These are phyloP conservation scores for Diorhabda elongata DNA, from an alignment of 1,140 invertebrate genomes.

Conservation along the genomic window DNA sequence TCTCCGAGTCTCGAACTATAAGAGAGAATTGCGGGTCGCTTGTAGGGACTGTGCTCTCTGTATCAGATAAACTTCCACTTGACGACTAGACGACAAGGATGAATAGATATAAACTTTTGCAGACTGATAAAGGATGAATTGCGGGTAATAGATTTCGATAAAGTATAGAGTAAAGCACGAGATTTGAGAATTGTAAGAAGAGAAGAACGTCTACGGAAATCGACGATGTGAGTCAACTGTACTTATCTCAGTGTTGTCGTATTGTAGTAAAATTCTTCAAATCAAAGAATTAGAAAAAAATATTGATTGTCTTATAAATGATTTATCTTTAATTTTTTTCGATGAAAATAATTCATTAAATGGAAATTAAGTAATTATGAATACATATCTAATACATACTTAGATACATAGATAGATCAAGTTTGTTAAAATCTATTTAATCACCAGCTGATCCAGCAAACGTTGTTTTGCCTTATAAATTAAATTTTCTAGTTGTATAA, in stretches of 20 bases:
- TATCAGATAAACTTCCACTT: neutral
- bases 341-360: too few relatives aligned
- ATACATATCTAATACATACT: too few relatives aligned
- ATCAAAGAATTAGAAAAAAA: neutral
- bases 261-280: neutral
- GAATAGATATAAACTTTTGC: neutral
- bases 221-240: constrained; percentile 1
- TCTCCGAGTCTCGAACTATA: neutral
- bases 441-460: too few relatives aligned
- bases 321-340: too few relatives aligned
- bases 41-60: neutral
- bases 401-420: too few relatives aligned
- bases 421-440: too few relatives aligned
- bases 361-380: too few relatives aligned
- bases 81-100: neutral
- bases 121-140: neutral
- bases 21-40: neutral
- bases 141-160: neutral
- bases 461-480: too few relatives aligned
- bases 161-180: neutral
- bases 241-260: neutral
- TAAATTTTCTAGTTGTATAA: too few relatives aligned
- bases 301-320: too few relatives aligned
- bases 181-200: neutral
- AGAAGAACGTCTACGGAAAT: neutral